Evolutionary conservation across 2,113 vertebrate species (phyloP).

Genomic region (Semnopithecus entellus): DNA sequence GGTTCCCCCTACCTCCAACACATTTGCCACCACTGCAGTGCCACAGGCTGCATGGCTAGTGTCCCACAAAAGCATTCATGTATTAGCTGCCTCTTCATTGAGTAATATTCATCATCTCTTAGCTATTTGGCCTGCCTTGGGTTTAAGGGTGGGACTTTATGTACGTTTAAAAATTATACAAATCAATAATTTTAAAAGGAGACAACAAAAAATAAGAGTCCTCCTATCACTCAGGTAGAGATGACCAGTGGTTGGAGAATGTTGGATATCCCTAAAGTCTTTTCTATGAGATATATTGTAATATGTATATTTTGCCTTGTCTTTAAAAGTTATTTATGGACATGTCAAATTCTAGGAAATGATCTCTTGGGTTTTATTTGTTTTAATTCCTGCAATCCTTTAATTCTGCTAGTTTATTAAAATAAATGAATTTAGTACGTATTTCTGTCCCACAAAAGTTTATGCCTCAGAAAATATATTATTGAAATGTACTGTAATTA

Average conservation of each 20-base stretch:
- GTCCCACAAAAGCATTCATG: neutral
- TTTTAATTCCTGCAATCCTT: neutral
- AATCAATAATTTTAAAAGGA: neutral
- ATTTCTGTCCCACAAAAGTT: neutral
- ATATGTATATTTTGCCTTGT: neutral
- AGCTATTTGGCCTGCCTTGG: neutral
- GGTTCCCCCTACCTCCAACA: neutral
- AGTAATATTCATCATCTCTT: neutral
- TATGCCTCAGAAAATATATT: neutral
- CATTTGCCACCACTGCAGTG: neutral
- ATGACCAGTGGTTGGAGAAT: neutral
- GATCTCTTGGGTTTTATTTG: neutral
- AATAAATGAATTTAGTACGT: neutral
- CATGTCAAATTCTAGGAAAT: conserved; percentile 31
- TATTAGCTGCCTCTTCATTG: neutral
- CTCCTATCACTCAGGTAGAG: neutral
- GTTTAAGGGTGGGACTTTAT: neutral
- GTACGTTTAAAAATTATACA: neutral
- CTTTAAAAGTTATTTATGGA: conserved; percentile 16
- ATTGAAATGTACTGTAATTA: neutral
- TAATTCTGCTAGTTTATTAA: conserved; percentile 34
- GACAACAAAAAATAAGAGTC: neutral
- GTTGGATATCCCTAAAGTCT: neutral
- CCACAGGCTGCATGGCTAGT: neutral
- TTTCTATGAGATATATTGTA: neutral